phyloP scores from a whole-genome alignment of 2,797 vertebrate species.

The Pseudopleuronectes americanus region DNA sequence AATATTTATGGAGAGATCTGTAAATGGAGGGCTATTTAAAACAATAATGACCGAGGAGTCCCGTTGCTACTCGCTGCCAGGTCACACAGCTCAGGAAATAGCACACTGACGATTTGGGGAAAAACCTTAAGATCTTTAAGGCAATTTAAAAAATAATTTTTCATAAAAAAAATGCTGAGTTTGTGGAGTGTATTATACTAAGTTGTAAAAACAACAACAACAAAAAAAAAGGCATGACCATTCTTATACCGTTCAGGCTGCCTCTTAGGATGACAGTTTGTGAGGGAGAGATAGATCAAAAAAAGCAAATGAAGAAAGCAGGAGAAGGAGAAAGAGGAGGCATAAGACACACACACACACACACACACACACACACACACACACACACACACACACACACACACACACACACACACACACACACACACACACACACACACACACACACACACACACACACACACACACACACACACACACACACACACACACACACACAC shows the following conservation, averaged over 20 bases:
- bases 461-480: too few relatives aligned
- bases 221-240: conserved; percentile 35
- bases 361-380: background rate
- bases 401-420: conserved; percentile 16
- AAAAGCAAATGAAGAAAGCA: background rate
- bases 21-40: conserved; percentile 40
- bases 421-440: conserved; percentile 11
- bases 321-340: conserved; percentile 21
- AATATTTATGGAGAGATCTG: conserved; percentile 29
- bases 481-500: too few relatives aligned
- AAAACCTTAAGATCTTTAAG: conserved; percentile 59
- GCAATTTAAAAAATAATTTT: conserved; percentile 68
- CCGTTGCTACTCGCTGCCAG: conserved; percentile 5
- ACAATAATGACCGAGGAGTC: conserved; percentile 31
- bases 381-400: conserved; percentile 12
- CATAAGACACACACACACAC: background rate
- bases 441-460: too few relatives aligned
- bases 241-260: conserved; percentile 29
- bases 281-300: conserved; percentile 24
- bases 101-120: conserved; percentile 19
- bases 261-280: conserved; percentile 45
- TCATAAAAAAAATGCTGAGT: conserved; percentile 65
- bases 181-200: conserved; percentile 53
- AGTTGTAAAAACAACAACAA: conserved; percentile 45
- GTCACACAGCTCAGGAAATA: conserved; percentile 35